Evolutionary conservation across 2,888 invertebrate species (phyloP), one percentile per base, ranked within the genome.

Genomic region (Himalopsyche japonica): DNA sequence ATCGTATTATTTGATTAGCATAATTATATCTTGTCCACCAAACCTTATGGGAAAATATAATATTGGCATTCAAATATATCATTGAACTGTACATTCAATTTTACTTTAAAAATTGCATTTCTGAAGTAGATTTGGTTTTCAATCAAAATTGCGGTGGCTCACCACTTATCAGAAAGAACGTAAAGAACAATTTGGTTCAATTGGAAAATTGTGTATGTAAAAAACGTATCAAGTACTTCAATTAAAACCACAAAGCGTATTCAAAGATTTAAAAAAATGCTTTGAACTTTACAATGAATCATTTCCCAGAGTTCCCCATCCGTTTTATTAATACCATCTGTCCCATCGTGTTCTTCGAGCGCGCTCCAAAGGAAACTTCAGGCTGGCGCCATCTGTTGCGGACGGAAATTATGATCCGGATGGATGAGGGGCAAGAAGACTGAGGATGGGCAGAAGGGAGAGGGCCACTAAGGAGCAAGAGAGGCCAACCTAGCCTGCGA

Each of bases 311-410:
- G 86, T 82, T 78, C 79, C 80, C 82, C 84, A 84, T 85, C 85
- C 84, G 85, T 86, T 85, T 85, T 86, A 86, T 86, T 86, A 86
- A 87, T 86, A 87, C 87, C 87, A 87, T 87, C 87, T 86, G 86
- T 87, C 86, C 84, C 86, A 82, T 76, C 81, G 83, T 82, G 85
- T 84, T 85, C 86, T 84, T 86, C 76, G 83, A 30, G 43, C 81
- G 83, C 79, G 47, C 78, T 77, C 64, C 77, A 78, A 80, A 86
- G 85, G 79, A 86, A 86, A 86, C 84, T 86, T 86, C 82, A 76
- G 82, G 77, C 83, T 79, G 27, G 83, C 87, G 86, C 87, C 87
- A 87, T 87, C 87, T 87, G 87, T 86, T 87, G 86, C 87, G 85
- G 87, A 82, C 80, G 83, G 87, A 83, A 87, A 86, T 87, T 87